These are phyloP conservation scores for Magallana nippona DNA, from an alignment of 2,888 invertebrate species.

Conservation along the genomic window DNA sequence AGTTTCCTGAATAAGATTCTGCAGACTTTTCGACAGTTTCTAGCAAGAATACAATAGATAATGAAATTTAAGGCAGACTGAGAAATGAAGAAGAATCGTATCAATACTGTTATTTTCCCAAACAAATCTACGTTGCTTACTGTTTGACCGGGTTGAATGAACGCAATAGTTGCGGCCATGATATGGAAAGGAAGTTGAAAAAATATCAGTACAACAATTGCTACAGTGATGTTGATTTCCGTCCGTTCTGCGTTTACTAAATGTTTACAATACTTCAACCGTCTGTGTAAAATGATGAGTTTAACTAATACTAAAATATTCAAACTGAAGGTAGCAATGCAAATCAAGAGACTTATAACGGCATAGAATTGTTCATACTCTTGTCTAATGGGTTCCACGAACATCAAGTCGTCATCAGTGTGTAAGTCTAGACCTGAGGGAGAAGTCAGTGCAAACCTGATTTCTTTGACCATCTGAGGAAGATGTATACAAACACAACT, in stretches of 20 bases:
- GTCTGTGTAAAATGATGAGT: slow-evolving; percentile 10
- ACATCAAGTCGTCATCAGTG: not conserved
- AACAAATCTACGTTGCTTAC: not conserved
- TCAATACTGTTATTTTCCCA: slow-evolving; percentile 7
- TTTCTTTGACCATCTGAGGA: slow-evolving; percentile 36
- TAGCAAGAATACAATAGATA: slow-evolving; percentile 47
- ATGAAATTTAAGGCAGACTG: slow-evolving; percentile 46
- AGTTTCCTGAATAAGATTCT: slow-evolving; percentile 30
- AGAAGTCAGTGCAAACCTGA: not conserved
- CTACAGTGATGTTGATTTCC: slow-evolving; percentile 42
- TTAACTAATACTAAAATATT: slow-evolving; percentile 32
- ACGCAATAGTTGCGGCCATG: slow-evolving; percentile 34
- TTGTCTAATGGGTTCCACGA: slow-evolving; percentile 34
- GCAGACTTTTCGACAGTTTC: slow-evolving; percentile 47
- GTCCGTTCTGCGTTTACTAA: slow-evolving; percentile 32
- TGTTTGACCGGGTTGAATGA: not conserved
- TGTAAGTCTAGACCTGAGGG: not conserved
- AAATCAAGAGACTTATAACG: slow-evolving; percentile 4
- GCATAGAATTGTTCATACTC: slow-evolving; percentile 34
- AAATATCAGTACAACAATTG: slow-evolving; percentile 46
- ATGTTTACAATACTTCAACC: slow-evolving; percentile 35
- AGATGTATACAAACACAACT: slow-evolving; percentile 9
- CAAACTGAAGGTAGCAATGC: slow-evolving; percentile 28
- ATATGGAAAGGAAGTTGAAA: slow-evolving; percentile 45
- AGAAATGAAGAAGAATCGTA: slow-evolving; percentile 37